phyloP scores from a whole-genome alignment of 2,113 vertebrate species.

The Sapayoa aenigma region DNA sequence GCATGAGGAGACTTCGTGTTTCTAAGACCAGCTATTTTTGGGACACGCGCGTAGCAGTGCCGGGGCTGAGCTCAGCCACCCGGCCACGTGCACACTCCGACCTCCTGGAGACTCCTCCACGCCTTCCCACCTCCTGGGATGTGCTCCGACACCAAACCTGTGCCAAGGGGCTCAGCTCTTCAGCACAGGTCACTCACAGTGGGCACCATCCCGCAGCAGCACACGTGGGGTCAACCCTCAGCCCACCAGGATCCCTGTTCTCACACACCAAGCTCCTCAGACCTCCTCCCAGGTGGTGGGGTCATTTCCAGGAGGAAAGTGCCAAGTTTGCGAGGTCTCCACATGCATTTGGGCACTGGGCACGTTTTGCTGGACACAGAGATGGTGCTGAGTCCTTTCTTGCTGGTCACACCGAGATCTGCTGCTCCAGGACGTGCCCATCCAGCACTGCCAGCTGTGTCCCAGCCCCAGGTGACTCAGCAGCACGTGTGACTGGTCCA shows the following conservation, averaged over 20 bases:
- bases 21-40: background rate
- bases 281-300: background rate
- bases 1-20: background rate
- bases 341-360: background rate
- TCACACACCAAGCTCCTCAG: rapidly evolving
- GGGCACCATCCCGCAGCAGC: background rate
- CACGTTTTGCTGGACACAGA: background rate
- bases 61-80: background rate
- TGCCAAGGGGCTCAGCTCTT: background rate
- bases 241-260: background rate
- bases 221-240: rapidly evolving
- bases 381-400: background rate
- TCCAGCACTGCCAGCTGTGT: background rate
- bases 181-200: background rate
- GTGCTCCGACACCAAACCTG: background rate
- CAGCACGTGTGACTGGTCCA: background rate
- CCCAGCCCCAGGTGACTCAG: background rate
- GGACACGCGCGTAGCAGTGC: background rate
- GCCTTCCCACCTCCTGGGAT: rapidly evolving
- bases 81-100: rapidly evolving
- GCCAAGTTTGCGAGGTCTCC: background rate
- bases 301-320: background rate
- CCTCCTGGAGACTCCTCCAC: background rate
- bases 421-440: background rate
- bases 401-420: background rate